Conservation (phyloP, 2,113 vertebrate genomes). For the Craseonycteris thonglongyai region DNA sequence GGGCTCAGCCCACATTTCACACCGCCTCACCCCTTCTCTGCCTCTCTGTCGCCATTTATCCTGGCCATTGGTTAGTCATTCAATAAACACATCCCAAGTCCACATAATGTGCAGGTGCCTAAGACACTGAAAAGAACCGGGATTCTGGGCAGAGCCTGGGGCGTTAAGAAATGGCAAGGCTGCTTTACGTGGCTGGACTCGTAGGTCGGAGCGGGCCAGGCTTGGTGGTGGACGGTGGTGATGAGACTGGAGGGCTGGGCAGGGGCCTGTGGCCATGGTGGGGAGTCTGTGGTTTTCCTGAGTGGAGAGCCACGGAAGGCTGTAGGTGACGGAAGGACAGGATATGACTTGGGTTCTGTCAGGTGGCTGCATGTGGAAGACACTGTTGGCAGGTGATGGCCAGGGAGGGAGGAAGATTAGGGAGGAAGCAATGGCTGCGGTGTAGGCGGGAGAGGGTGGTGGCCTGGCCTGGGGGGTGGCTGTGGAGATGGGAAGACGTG, state of each 20-base stretch:
- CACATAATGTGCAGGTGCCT: background rate
- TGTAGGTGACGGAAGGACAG: background rate
- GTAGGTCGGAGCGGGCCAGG: background rate
- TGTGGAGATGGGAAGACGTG: accelerated
- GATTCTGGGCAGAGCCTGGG: background rate
- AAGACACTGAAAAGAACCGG: background rate
- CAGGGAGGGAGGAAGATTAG: background rate
- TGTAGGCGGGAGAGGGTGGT: background rate
- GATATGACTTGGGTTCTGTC: accelerated
- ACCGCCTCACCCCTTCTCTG: background rate
- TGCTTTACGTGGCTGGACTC: accelerated
- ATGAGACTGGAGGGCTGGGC: accelerated
- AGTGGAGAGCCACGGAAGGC: background rate
- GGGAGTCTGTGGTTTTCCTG: background rate
- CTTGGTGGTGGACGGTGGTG: background rate
- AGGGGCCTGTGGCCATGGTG: accelerated
- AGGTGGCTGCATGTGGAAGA: background rate
- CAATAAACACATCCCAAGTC: background rate
- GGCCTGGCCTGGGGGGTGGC: no score
- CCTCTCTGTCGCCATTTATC: background rate
- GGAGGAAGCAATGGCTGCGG: accelerated
- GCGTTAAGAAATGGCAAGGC: background rate
- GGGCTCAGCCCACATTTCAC: background rate
- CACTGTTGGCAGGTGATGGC: background rate
- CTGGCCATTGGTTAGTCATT: background rate